Conservation (phyloP, 2,113 vertebrate species). For the Elachura formosa region DNA sequence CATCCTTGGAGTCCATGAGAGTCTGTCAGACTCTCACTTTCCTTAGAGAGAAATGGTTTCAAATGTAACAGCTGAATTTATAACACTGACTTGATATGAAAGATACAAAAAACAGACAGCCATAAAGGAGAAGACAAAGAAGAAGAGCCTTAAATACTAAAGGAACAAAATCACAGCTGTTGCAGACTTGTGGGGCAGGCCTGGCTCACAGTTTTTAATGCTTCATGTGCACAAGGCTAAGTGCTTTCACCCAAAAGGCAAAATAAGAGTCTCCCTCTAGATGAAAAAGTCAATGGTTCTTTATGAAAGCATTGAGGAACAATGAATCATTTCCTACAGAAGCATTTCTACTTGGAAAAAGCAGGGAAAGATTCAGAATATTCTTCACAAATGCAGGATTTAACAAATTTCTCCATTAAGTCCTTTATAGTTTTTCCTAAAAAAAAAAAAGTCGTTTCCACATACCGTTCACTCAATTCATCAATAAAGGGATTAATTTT, state of each 20-base stretch:
- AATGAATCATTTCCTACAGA: background rate
- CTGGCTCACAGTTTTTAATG: background rate
- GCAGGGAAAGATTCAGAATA: background rate
- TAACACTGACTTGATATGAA: background rate
- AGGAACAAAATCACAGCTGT: background rate
- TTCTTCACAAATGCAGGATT: background rate
- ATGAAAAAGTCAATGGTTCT: background rate
- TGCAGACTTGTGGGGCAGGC: background rate
- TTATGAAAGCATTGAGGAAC: background rate
- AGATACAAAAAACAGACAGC: background rate
- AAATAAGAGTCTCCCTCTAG: background rate
- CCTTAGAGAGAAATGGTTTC: background rate
- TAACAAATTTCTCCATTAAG: background rate
- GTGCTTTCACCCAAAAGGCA: background rate
- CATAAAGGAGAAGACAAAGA: background rate
- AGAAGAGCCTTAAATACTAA: background rate
- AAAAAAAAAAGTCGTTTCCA: background rate
- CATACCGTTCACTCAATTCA: fast-evolving
- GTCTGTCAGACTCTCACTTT: background rate
- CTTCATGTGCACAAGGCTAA: background rate
- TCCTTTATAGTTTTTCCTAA: background rate
- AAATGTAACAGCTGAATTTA: background rate
- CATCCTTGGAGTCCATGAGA: background rate
- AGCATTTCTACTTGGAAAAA: background rate
- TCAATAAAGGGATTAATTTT: background rate